Evolutionary conservation across 2,797 vertebrate species (phyloP).

Genomic region (Falco peregrinus): DNA sequence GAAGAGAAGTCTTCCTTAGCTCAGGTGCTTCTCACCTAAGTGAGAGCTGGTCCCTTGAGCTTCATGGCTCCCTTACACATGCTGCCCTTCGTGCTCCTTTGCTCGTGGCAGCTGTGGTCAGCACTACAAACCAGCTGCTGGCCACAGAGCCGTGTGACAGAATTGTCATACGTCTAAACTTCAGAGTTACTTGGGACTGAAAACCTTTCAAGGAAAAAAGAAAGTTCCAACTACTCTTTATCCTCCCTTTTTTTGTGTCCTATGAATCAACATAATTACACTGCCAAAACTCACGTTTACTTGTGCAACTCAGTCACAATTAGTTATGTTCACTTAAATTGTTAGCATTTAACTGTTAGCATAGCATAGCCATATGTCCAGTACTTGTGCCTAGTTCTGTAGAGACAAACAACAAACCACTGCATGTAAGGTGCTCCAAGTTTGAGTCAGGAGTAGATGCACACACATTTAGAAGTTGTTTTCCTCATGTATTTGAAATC

Average conservation of each 20-base stretch:
- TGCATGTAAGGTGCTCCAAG: neutral
- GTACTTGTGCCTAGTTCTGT: neutral
- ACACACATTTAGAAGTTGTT: neutral
- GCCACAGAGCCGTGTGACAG: neutral
- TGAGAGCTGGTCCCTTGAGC: neutral
- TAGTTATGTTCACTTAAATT: neutral
- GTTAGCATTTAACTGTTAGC: neutral
- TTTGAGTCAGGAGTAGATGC: neutral
- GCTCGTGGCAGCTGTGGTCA: neutral
- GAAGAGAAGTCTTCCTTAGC: neutral
- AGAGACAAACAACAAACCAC: neutral
- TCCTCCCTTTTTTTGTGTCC: neutral
- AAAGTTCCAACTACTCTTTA: neutral
- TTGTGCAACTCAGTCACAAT: neutral
- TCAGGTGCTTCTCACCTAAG: neutral
- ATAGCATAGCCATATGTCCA: neutral
- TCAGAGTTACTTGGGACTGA: neutral
- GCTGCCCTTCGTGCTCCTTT: neutral
- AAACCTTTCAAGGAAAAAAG: neutral
- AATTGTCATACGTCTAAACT: neutral
- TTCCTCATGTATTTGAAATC: neutral
- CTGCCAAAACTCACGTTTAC: neutral
- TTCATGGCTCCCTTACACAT: neutral
- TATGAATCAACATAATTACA: neutral
- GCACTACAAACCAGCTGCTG: accelerated